Base-by-base conservation (phyloP, 2,888 invertebrate species). In the Lasioglossum villosulum region DNA sequence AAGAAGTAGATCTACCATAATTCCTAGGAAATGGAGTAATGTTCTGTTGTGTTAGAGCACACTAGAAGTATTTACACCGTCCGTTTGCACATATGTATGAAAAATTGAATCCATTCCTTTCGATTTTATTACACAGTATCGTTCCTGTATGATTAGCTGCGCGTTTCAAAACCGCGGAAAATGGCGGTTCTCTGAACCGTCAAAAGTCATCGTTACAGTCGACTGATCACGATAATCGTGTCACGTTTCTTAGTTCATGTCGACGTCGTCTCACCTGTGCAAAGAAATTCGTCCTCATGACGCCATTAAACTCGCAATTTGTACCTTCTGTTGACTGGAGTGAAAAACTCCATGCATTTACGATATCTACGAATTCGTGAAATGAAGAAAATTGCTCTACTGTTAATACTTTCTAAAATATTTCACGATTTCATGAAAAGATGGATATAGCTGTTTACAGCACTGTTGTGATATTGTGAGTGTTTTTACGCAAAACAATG, bases 191-290 rank as follows among this genome's bases (percentile, higher is more conserved):
- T 59, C 16, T 4, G 59, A 75, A 39, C 73, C 27, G 42, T 73
- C 12, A 56, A 16, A 82, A 73, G 30, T 27, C 23, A 52, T 63
- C n/a, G 77, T 71, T 59, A 39, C 74, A 0, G 30, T 56, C n/a
- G 77, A 52, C 37, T 45, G n/a, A 34, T 45, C 27, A 19, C 73
- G 76, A 83, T 77, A 83, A 81, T 45, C 12, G 39, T 42, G 77
- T 48, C 73, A 45, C 59, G 52, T n/a, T 68, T 19, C 66, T n/a
- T 4, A 23, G 8, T 45, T 71, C 37, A 30, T 2, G 30, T 39
- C 48, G 34, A 30, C 30, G 48, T 27, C 78, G 45, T 23, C 56
- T 78, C 78, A 75, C 84, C 84, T 82, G 84, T 66, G 63, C 78
- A 75, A 82, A 78, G 75, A 75, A 63, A 75, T 75, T 23, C 52